phyloP scores from a whole-genome alignment of 2,797 vertebrate species.

The Alauda arvensis region DNA sequence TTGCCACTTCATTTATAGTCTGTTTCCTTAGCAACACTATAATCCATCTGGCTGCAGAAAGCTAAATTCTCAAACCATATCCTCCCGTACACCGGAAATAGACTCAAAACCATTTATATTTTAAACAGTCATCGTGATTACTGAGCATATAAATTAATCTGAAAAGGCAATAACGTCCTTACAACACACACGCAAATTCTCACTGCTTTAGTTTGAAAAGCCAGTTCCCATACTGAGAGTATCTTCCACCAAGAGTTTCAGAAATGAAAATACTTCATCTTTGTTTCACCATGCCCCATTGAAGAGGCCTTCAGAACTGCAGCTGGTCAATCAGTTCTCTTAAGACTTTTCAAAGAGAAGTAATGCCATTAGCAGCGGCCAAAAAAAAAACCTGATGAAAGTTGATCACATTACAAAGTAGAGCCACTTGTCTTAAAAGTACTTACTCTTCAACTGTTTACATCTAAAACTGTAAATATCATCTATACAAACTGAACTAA shows the following conservation, averaged over 20 bases:
- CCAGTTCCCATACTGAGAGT: background rate
- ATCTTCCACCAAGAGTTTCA: background rate
- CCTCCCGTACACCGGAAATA: constrained; percentile 47
- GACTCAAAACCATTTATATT: constrained; percentile 52
- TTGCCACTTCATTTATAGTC: constrained; percentile 66
- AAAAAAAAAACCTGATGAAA: background rate
- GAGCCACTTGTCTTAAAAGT: background rate
- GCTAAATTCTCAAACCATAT: constrained; percentile 62
- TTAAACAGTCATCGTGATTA: constrained; percentile 42
- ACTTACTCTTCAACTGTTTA: background rate
- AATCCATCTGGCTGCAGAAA: constrained; percentile 62
- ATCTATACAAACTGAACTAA: background rate
- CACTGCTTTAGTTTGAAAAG: background rate
- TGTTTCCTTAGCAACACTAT: constrained; percentile 68
- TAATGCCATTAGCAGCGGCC: background rate
- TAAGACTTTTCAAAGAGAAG: background rate
- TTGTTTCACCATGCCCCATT: background rate
- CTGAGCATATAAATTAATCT: background rate
- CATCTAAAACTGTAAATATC: background rate
- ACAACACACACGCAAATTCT: background rate
- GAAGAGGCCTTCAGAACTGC: background rate
- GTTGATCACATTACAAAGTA: background rate
- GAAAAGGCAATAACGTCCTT: constrained; percentile 20
- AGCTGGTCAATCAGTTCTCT: background rate
- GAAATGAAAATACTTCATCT: background rate